phyloP scores from a whole-genome alignment of 2,888 invertebrate genomes.

The Serrognathus titanus region DNA sequence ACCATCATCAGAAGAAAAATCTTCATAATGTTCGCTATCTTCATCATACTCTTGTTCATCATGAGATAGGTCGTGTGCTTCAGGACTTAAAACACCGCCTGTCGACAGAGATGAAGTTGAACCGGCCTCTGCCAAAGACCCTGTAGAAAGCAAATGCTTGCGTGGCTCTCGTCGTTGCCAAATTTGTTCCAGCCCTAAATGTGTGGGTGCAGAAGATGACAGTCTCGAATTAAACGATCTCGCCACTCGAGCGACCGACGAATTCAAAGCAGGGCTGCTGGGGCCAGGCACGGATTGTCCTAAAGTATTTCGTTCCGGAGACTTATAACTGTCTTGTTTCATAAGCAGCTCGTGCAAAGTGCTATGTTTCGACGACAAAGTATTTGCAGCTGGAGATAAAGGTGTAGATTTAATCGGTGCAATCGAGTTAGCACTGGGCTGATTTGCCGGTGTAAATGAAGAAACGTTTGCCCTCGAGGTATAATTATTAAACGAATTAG shows the following conservation, averaged over 20 bases:
- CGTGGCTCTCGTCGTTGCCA: constrained; percentile 86
- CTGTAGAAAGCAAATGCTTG: constrained; percentile 80
- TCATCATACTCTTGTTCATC: constrained; percentile 77
- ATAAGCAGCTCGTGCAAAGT: constrained; percentile 67
- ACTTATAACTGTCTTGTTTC: constrained; percentile 58
- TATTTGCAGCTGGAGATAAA: constrained; percentile 32
- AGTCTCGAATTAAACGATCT: constrained; percentile 57
- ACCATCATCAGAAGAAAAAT: constrained; percentile 79
- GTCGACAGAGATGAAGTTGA: constrained; percentile 80
- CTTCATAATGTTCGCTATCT: constrained; percentile 84
- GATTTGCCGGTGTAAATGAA: constrained; percentile 66
- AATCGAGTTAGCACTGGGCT: constrained; percentile 58
- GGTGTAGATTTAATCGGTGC: constrained; percentile 44
- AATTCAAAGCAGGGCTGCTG: constrained; percentile 42
- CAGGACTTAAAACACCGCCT: constrained; percentile 80
- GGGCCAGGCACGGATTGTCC: constrained; percentile 64
- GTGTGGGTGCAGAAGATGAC: constrained; percentile 85
- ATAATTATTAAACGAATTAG: constrained; percentile 39
- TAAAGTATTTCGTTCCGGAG: constrained; percentile 54
- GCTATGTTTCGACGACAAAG: constrained; percentile 43
- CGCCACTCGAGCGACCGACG: constrained; percentile 10
- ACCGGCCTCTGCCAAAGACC: constrained; percentile 80
- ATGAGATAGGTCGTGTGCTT: constrained; percentile 73
- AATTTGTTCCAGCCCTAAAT: constrained; percentile 75
- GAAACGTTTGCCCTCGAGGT: constrained; percentile 40